phyloP scores from a whole-genome alignment of 2,888 invertebrate genomes.

The Eristalinus sepulchralis region DNA sequence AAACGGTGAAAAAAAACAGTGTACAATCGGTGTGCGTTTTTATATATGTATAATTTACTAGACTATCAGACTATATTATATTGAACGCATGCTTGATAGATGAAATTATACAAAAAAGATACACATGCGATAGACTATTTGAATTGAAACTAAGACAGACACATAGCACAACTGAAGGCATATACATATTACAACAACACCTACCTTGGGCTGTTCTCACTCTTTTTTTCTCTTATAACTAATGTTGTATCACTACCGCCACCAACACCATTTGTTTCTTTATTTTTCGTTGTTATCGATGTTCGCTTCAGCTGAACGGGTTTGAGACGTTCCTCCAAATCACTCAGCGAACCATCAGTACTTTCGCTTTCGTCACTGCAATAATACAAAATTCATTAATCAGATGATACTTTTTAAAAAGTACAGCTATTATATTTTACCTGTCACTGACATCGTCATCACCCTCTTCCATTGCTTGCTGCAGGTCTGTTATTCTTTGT shows the following conservation, averaged over 20 bases:
- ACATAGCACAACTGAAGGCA: constrained; percentile 19
- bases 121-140: constrained; percentile 17
- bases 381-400: not conserved
- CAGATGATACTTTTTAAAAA: not conserved
- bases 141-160: constrained; percentile 8
- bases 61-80: constrained; percentile 15
- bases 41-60: not conserved
- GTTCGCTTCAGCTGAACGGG: constrained; percentile 78
- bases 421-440: constrained; percentile 63
- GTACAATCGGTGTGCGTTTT: not conserved
- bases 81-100: constrained; percentile 5
- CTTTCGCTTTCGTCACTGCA: constrained; percentile 72
- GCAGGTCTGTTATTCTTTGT: constrained; percentile 94
- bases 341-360: constrained; percentile 77
- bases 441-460: constrained; percentile 83
- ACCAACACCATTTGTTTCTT: constrained; percentile 70
- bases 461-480: constrained; percentile 95
- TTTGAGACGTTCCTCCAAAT: constrained; percentile 79
- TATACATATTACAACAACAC: constrained; percentile 36
- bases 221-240: constrained; percentile 78
- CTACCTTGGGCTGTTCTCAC: constrained; percentile 81
- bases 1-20: not conserved
- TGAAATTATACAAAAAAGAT: constrained; percentile 13
- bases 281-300: constrained; percentile 71
- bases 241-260: constrained; percentile 77